A percentile compares a stretch with the other conserved stretches of the same genome.
phyloP scores from a whole-genome alignment of 1,140 invertebrate species.

The Drosophila ohnishii region DNA sequence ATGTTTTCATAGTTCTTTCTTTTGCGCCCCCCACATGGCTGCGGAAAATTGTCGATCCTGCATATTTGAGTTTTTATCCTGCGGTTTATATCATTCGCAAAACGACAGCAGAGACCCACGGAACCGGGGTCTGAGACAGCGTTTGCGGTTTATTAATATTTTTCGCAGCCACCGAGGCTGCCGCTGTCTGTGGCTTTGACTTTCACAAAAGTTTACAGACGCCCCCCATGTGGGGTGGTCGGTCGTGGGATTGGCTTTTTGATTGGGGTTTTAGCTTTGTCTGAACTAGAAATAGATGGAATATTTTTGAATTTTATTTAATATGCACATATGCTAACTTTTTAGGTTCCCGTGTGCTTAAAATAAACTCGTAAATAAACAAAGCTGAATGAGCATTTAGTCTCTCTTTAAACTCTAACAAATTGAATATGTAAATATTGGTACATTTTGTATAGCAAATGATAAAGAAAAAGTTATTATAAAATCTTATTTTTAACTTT shows the following conservation, averaged over 20 bases:
- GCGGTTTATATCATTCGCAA: slow-evolving; percentile 56
- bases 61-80: slow-evolving; percentile 66
- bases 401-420: background rate
- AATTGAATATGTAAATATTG: background rate
- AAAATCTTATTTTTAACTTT: background rate
- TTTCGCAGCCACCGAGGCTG: slow-evolving; percentile 37
- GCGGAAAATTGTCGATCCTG: slow-evolving; percentile 59
- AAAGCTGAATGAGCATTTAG: slow-evolving; percentile 1
- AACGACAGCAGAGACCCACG: slow-evolving; percentile 3
- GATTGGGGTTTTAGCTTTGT: slow-evolving; percentile 49
- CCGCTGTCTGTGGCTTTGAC: slow-evolving; percentile 60
- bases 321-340: slow-evolving; percentile 29
- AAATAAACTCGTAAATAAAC: slow-evolving; percentile 12
- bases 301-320: slow-evolving; percentile 39
- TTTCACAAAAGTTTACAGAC: slow-evolving; percentile 55
- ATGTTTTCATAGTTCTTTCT: slow-evolving; percentile 61
- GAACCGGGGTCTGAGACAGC: slow-evolving; percentile 35
- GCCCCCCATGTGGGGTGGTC: slow-evolving; percentile 24
- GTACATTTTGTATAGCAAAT: too few relatives aligned
- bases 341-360: slow-evolving; percentile 11
- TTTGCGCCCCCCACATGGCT: slow-evolving; percentile 27
- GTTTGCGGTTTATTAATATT: slow-evolving; percentile 64
- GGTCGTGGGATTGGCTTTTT: slow-evolving; percentile 42
- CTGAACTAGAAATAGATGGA: slow-evolving; percentile 47
- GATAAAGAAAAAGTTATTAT: too few relatives aligned